Evolutionary conservation across 2,888 invertebrate species (phyloP).

Genomic region (Cataglyphis livida): DNA sequence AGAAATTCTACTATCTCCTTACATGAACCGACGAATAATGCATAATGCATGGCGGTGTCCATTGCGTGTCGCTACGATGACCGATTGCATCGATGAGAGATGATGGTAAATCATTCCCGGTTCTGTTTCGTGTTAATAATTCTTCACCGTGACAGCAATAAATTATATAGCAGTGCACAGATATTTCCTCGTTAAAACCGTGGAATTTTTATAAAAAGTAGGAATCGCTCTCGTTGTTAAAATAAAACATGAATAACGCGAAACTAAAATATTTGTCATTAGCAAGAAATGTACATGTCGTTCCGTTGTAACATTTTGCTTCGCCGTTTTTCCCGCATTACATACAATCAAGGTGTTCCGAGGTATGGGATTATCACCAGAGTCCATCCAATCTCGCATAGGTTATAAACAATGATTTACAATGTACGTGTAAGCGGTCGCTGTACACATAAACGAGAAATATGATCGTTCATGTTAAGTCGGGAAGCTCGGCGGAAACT

Average conservation of each 20-base stretch:
- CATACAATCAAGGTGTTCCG: background rate
- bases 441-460: conserved; percentile 21
- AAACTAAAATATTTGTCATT: background rate
- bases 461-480: conserved; percentile 45
- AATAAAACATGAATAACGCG: background rate
- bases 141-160: conserved; percentile 23
- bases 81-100: conserved; percentile 32
- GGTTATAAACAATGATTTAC: conserved; percentile 52
- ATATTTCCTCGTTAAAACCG: background rate
- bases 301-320: background rate
- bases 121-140: conserved; percentile 10
- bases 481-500: conserved; percentile 30
- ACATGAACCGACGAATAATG: background rate
- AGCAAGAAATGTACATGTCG: background rate
- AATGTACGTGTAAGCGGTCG: conserved; percentile 24
- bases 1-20: conserved; percentile 16
- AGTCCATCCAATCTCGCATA: conserved; percentile 42
- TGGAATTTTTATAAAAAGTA: background rate
- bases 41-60: conserved; percentile 32
- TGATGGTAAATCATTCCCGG: conserved; percentile 28
- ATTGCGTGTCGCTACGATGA: conserved; percentile 25
- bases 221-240: background rate
- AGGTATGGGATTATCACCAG: background rate
- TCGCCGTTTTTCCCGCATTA: background rate
- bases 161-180: conserved; percentile 1